Evolutionary conservation across 2,888 invertebrate species (phyloP).

Genomic region (Cinara cedri): DNA sequence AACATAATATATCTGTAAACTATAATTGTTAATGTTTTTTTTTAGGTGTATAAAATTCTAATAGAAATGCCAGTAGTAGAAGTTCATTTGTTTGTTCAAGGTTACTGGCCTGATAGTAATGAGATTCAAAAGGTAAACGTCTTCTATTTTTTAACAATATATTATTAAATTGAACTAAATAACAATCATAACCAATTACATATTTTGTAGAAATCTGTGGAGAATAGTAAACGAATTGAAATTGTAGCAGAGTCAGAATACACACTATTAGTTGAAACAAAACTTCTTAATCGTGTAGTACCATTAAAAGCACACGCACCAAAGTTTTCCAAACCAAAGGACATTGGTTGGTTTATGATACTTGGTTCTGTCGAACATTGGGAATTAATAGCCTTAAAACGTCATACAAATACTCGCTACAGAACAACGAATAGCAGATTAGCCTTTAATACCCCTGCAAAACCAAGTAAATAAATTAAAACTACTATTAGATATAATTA

Average conservation of each 20-base stretch:
- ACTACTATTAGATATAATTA: not conserved
- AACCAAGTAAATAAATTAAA: constrained; percentile 24
- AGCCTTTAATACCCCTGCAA: constrained; percentile 35
- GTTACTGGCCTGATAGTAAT: constrained; percentile 64
- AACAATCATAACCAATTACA: not conserved
- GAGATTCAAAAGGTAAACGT: constrained; percentile 59
- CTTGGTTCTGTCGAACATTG: constrained; percentile 75
- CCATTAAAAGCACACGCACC: constrained; percentile 76
- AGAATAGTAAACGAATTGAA: constrained; percentile 34
- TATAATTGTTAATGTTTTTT: constrained; percentile 1
- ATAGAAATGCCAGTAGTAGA: constrained; percentile 69
- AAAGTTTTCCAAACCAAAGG: constrained; percentile 89
- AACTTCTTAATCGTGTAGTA: constrained; percentile 67
- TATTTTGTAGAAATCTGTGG: constrained; percentile 18
- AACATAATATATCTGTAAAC: not conserved
- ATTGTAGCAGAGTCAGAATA: constrained; percentile 73
- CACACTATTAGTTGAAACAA: constrained; percentile 69
- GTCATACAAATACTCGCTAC: constrained; percentile 63
- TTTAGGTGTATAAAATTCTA: constrained; percentile 27
- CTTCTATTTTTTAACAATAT: not conserved
- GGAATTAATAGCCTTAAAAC: constrained; percentile 82
- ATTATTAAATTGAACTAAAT: not conserved
- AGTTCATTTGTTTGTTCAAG: constrained; percentile 68
- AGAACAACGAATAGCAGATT: constrained; percentile 34
- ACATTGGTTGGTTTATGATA: constrained; percentile 93